A percentile compares a stretch with the other conserved stretches of the same genome.
These are phyloP conservation scores for Mercenaria mercenaria DNA, from an alignment of 1,140 invertebrate species.

Conservation along the genomic window DNA sequence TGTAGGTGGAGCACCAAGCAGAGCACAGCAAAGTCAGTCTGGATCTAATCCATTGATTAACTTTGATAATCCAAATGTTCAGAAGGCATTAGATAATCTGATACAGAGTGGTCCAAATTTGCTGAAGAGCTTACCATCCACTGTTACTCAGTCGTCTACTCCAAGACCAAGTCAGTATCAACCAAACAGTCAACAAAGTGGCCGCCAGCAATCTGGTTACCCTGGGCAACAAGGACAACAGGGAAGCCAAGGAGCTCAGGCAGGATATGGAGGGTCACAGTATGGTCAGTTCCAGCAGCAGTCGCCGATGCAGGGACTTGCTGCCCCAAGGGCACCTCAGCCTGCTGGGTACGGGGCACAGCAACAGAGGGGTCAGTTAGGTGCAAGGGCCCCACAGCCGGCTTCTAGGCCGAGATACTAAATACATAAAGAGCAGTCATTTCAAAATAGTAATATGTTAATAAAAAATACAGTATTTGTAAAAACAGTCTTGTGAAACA, in stretches of 20 bases:
- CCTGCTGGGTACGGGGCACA: conserved; percentile 13
- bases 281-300: conserved; percentile 48
- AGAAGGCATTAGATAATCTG: conserved; percentile 86
- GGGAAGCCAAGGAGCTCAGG: neutral
- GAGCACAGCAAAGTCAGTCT: conserved; percentile 44
- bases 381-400: conserved; percentile 28
- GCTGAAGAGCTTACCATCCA: conserved; percentile 76
- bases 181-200: neutral
- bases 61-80: conserved; percentile 86
- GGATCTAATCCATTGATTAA: conserved; percentile 81
- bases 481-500: neutral
- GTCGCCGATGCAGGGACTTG: neutral
- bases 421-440: neutral
- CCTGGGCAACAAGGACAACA: neutral
- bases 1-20: conserved; percentile 10
- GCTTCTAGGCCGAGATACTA: conserved; percentile 18
- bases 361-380: neutral
- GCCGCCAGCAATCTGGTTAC: neutral
- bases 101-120: conserved; percentile 84
- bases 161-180: conserved; percentile 36
- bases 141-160: conserved; percentile 32
- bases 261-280: conserved; percentile 18
- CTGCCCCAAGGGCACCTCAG: neutral
- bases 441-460: too few species aligned
- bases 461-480: neutral